Evolutionary conservation across 2,113 vertebrate genomes (phyloP).

Genomic region (Athene cunicularia): DNA sequence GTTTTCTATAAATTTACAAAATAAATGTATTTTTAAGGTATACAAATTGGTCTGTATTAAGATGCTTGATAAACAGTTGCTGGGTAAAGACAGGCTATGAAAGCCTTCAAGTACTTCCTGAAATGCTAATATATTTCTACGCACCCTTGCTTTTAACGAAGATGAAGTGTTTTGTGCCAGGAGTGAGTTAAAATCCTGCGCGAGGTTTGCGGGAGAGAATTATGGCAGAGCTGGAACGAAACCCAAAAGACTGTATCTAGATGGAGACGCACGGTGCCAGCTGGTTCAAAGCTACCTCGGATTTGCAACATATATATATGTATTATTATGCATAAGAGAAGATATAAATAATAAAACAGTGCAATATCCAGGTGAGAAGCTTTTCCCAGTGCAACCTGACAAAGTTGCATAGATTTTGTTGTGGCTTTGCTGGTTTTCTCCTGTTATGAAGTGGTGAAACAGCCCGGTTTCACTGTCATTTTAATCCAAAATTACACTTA

Average conservation of each 20-base stretch:
- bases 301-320: neutral
- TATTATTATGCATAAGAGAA: neutral
- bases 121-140: neutral
- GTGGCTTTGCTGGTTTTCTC: neutral
- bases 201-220: conserved; percentile 19
- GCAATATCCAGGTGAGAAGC: neutral
- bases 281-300: neutral
- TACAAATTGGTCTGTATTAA: conserved; percentile 62
- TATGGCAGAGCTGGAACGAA: neutral
- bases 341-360: neutral
- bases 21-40: conserved; percentile 66
- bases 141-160: neutral
- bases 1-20: conserved; percentile 68
- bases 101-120: conserved; percentile 43
- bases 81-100: conserved; percentile 38
- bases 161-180: neutral
- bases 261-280: neutral
- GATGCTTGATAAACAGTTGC: conserved; percentile 67
- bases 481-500: neutral
- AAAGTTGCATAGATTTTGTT: neutral
- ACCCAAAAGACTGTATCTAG: neutral
- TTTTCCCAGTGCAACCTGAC: neutral
- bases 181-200: conserved; percentile 26
- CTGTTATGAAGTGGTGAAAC: neutral
- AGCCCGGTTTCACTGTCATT: neutral